Percentiles rank a stretch among this genome's conserved stretches.
Conservation (phyloP, 2,888 invertebrate species). For the Andrena marginata region DNA sequence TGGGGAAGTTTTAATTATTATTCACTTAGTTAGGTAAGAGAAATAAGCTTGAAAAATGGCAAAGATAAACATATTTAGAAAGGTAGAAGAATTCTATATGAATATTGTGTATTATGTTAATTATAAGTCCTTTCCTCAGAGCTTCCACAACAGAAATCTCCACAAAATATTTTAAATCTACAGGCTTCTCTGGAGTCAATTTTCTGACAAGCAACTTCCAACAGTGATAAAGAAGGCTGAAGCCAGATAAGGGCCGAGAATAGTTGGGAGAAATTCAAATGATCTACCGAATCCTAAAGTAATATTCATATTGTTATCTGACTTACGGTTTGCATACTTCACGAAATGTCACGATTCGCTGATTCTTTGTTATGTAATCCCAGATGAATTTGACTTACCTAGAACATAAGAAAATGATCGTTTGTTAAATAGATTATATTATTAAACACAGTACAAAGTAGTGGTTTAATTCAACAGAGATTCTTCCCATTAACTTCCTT, state of each 20-base stretch:
- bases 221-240: neutral
- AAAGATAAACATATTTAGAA: no score
- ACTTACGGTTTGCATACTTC: slow-evolving; percentile 50
- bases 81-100: no score
- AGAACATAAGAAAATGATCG: slow-evolving; percentile 58
- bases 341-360: slow-evolving; percentile 20
- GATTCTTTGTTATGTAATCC: neutral
- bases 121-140: neutral
- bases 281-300: slow-evolving; percentile 32
- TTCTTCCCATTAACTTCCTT: neutral
- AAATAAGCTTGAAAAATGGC: no score
- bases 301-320: slow-evolving; percentile 19
- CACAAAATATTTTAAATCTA: neutral
- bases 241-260: neutral
- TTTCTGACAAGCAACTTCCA: neutral
- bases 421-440: slow-evolving; percentile 28
- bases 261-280: neutral
- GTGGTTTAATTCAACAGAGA: neutral
- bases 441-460: neutral
- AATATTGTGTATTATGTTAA: no score
- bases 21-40: no score
- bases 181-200: neutral
- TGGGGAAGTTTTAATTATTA: no score
- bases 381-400: slow-evolving; percentile 58
- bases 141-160: neutral